Evolutionary conservation across 1,140 invertebrate genomes (phyloP).

Genomic region (Mizuhopecten yessoensis): DNA sequence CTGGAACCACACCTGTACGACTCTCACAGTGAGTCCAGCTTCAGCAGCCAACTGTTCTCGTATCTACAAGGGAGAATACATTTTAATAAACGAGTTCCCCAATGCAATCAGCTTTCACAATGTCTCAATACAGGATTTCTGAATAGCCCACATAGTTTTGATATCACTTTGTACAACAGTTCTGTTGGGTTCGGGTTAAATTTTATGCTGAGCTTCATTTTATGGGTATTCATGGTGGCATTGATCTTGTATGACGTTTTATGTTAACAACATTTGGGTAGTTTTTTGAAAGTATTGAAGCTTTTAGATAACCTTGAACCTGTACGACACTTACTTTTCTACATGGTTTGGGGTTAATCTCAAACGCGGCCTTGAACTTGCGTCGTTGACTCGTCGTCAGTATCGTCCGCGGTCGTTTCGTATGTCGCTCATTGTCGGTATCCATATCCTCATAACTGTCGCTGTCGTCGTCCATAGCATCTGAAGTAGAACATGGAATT

Average conservation of each 20-base stretch:
- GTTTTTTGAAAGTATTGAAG: neutral
- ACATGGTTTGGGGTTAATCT: slow-evolving; percentile 63
- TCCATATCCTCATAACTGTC: slow-evolving; percentile 63
- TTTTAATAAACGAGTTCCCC: too few relatives aligned
- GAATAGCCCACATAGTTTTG: too few relatives aligned
- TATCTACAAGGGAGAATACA: slow-evolving; percentile 47
- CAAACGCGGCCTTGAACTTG: slow-evolving; percentile 64
- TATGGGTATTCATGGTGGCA: too few relatives aligned
- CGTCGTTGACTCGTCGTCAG: slow-evolving; percentile 62
- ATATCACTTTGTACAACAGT: too few relatives aligned
- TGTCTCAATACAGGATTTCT: too few relatives aligned
- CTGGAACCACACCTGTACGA: slow-evolving; percentile 66
- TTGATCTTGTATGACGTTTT: too few relatives aligned
- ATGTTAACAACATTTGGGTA: too few relatives aligned
- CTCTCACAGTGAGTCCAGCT: slow-evolving; percentile 60
- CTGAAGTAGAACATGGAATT: neutral
- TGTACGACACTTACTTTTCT: slow-evolving; percentile 53
- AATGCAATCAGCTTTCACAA: too few relatives aligned
- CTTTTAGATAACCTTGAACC: neutral
- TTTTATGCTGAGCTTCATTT: too few relatives aligned
- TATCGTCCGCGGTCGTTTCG: slow-evolving; percentile 62
- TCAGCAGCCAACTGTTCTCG: slow-evolving; percentile 62
- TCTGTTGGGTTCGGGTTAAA: too few relatives aligned
- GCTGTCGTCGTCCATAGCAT: slow-evolving; percentile 53
- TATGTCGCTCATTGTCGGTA: slow-evolving; percentile 58